Evolutionary conservation across 2,113 vertebrate species (phyloP).

Genomic region (Tretioscincus oriximinensis): DNA sequence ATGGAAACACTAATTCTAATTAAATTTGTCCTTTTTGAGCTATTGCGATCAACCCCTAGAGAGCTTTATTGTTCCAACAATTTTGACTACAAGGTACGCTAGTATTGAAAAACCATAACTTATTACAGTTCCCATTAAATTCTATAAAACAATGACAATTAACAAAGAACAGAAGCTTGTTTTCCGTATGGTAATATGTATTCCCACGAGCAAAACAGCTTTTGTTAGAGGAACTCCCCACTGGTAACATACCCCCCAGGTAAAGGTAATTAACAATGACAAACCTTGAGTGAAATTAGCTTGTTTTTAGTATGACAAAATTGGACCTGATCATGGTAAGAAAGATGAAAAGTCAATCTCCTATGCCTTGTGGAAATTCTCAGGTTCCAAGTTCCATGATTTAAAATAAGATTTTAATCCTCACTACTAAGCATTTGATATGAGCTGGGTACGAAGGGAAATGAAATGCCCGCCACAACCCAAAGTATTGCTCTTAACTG

Average conservation of each 20-base stretch:
- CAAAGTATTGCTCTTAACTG: background rate
- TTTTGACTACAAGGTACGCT: constrained; percentile 68
- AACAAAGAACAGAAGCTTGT: constrained; percentile 64
- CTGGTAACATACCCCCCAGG: constrained; percentile 53
- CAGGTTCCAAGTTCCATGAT: background rate
- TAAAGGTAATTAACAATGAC: constrained; percentile 60
- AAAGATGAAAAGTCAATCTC: rapidly evolving
- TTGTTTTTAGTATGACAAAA: constrained; percentile 39
- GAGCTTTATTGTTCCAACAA: constrained; percentile 61
- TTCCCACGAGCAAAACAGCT: constrained; percentile 59
- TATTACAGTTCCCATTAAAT: constrained; percentile 70
- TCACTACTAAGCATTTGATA: background rate
- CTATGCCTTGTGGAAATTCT: background rate
- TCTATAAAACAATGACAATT: constrained; percentile 70
- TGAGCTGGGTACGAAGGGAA: background rate
- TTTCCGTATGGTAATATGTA: constrained; percentile 62
- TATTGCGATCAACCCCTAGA: constrained; percentile 52
- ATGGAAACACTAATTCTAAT: constrained; percentile 52
- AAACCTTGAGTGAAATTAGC: constrained; percentile 49
- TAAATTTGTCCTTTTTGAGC: constrained; percentile 50
- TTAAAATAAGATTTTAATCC: background rate
- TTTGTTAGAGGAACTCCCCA: constrained; percentile 61
- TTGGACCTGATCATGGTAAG: constrained; percentile 9
- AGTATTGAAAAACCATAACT: constrained; percentile 66
- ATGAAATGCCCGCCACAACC: background rate